Percentiles rank a stretch among this genome's conserved stretches.
phyloP scores from a whole-genome alignment of 2,797 vertebrate species.

The Dendrocincla fuliginosa region DNA sequence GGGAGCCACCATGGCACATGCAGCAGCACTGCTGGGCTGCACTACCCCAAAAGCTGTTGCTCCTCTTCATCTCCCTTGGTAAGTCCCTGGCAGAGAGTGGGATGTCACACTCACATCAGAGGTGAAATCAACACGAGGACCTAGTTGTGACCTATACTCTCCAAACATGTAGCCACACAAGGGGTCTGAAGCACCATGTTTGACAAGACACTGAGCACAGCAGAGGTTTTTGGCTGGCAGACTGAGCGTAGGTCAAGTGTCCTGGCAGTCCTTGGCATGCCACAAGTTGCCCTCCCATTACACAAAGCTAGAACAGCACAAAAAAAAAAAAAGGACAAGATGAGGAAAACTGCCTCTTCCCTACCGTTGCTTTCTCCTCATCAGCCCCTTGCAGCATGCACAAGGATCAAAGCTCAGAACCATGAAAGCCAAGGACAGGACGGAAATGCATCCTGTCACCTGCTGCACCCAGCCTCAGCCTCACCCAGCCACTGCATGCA shows the following conservation, averaged over 20 bases:
- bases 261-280: neutral
- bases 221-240: neutral
- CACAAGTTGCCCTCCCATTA: neutral
- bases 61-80: neutral
- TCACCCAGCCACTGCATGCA: rapidly evolving
- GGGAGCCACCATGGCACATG: rapidly evolving
- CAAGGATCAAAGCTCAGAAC: rapidly evolving
- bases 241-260: neutral
- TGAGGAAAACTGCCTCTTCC: rapidly evolving
- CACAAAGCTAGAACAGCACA: neutral
- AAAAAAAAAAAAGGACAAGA: neutral
- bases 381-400: neutral
- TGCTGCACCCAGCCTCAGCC: neutral
- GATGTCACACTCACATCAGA: neutral
- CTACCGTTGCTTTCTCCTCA: rapidly evolving
- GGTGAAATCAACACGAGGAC: neutral
- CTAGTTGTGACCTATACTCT: neutral
- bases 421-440: rapidly evolving
- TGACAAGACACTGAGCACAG: neutral
- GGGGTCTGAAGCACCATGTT: neutral
- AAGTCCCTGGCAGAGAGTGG: neutral
- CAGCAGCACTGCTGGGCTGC: neutral
- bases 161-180: neutral
- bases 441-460: neutral
- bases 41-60: neutral